These are phyloP conservation scores for Enteromius radiatus DNA, from an alignment of 2,797 vertebrate genomes.

Conservation along the genomic window DNA sequence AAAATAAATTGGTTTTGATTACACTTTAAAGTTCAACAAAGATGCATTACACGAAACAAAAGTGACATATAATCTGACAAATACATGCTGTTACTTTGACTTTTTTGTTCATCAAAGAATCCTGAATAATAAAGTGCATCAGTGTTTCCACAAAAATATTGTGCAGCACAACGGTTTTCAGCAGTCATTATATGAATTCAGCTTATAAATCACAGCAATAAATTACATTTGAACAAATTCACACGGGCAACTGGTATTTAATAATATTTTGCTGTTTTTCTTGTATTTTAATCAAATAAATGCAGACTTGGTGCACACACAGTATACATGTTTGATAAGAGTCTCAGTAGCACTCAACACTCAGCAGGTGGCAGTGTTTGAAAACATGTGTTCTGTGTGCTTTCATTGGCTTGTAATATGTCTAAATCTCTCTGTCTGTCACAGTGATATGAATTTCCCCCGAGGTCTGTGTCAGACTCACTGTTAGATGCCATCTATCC, in stretches of 20 bases:
- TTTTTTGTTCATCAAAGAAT: no score
- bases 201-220: neutral
- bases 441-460: no score
- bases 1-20: no score
- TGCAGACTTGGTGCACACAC: neutral
- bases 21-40: no score
- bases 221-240: neutral
- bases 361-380: conserved; percentile 59
- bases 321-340: neutral
- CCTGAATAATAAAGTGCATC: neutral
- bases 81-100: neutral
- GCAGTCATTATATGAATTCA: neutral
- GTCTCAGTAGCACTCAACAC: neutral
- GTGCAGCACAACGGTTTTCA: neutral
- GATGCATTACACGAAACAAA: neutral
- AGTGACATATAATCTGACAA: neutral
- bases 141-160: neutral
- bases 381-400: conserved; percentile 11
- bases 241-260: neutral
- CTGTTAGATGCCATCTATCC: neutral
- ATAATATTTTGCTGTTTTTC: neutral
- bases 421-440: neutral
- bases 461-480: neutral
- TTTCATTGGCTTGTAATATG: neutral
- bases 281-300: neutral